These are phyloP conservation scores for Lagocephalus sceleratus DNA, from an alignment of 2,797 vertebrate genomes.

Conservation along the genomic window DNA sequence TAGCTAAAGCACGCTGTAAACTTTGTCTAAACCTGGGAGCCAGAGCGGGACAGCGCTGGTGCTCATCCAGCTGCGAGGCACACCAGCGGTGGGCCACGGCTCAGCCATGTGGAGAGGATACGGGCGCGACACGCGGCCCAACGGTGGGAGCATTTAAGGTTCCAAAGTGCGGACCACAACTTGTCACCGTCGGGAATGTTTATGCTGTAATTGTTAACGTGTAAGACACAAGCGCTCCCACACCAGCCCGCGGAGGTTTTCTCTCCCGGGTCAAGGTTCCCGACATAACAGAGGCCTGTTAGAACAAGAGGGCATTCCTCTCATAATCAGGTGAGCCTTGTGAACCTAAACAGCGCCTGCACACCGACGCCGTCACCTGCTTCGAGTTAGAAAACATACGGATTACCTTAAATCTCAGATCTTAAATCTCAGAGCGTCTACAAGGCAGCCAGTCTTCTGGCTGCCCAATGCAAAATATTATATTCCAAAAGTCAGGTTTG, in stretches of 20 bases:
- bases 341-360: slow-evolving; percentile 55
- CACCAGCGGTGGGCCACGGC: slow-evolving; percentile 11
- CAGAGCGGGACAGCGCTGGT: slow-evolving; percentile 40
- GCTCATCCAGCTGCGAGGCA: slow-evolving; percentile 30
- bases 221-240: slow-evolving; percentile 16
- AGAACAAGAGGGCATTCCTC: slow-evolving; percentile 72
- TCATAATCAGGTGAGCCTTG: slow-evolving; percentile 61
- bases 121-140: neutral
- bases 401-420: neutral
- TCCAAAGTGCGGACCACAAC: slow-evolving; percentile 11
- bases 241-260: slow-evolving; percentile 36
- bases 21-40: slow-evolving; percentile 51
- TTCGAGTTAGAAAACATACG: slow-evolving; percentile 2
- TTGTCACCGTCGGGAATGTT: slow-evolving; percentile 15
- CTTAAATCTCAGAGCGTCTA: neutral
- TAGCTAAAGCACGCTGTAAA: slow-evolving; percentile 59
- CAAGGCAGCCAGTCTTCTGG: slow-evolving; percentile 2
- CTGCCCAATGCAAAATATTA: slow-evolving; percentile 15
- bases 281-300: slow-evolving; percentile 60
- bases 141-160: slow-evolving; percentile 3
- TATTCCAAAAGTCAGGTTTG: slow-evolving; percentile 10
- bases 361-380: slow-evolving; percentile 37
- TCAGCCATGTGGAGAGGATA: slow-evolving; percentile 4
- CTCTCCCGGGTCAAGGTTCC: slow-evolving; percentile 70
- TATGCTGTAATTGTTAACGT: slow-evolving; percentile 53